These are phyloP conservation scores for Actenoides lindsayi DNA, from an alignment of 2,113 vertebrate genomes.

Conservation along the genomic window DNA sequence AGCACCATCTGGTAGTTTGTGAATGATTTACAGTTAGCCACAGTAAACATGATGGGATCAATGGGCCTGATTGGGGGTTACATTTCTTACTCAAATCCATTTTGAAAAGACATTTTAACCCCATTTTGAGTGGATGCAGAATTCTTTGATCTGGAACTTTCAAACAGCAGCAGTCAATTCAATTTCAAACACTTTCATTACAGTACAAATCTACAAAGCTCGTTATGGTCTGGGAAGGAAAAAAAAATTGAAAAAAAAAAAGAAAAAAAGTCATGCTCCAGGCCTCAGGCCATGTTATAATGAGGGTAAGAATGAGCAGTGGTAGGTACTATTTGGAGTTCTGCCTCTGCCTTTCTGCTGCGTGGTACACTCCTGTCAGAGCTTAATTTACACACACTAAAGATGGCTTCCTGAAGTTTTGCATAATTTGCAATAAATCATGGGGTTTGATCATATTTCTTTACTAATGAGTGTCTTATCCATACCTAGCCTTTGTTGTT, in stretches of 20 bases:
- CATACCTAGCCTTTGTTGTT: background rate
- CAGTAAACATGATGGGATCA: slow-evolving; percentile 14
- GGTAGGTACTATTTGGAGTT: background rate
- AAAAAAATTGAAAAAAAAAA: background rate
- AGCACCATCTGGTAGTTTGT: slow-evolving; percentile 40
- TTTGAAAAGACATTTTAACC: slow-evolving; percentile 1
- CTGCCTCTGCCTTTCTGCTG: background rate
- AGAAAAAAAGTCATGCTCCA: slow-evolving; percentile 43
- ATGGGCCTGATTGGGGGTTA: background rate
- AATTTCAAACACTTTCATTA: slow-evolving; percentile 75
- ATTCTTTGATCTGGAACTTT: slow-evolving; percentile 70
- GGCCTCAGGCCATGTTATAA: slow-evolving; percentile 75
- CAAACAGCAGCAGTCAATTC: slow-evolving; percentile 69
- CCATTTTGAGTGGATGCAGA: slow-evolving; percentile 13
- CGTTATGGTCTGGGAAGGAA: slow-evolving; percentile 3
- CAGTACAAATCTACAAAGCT: slow-evolving; percentile 72
- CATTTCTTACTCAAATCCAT: slow-evolving; percentile 8
- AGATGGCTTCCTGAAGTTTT: slow-evolving; percentile 52
- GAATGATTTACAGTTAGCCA: slow-evolving; percentile 25
- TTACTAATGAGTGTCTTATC: background rate
- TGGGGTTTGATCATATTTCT: slow-evolving; percentile 2
- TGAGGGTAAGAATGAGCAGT: slow-evolving; percentile 38
- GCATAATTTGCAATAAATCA: slow-evolving; percentile 3
- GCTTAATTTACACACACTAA: slow-evolving; percentile 29
- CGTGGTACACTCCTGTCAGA: background rate